Evolutionary conservation across 2,888 invertebrate genomes (phyloP).

Genomic region (Heliconius ethilla): DNA sequence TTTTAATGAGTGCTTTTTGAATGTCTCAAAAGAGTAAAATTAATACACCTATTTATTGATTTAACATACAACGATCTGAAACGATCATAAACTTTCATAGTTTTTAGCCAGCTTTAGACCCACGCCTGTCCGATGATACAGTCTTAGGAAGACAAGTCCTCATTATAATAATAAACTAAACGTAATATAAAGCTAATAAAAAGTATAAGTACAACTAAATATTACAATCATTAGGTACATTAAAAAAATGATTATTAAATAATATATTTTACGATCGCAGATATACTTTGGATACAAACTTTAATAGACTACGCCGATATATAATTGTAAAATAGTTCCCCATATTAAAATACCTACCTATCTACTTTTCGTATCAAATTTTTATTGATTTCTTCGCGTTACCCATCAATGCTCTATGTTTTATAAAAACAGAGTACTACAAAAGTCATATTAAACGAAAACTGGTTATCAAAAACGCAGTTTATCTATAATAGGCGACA

Average conservation of each 20-base stretch:
- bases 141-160: constrained; percentile 46
- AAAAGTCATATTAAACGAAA: constrained; percentile 47
- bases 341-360: constrained; percentile 81
- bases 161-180: constrained; percentile 39
- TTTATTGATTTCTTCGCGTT: constrained; percentile 61
- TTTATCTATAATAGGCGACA: constrained; percentile 34
- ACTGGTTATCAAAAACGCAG: constrained; percentile 36
- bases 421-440: constrained; percentile 51
- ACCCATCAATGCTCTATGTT: constrained; percentile 52
- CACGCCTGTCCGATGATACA: constrained; percentile 41
- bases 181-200: constrained; percentile 36
- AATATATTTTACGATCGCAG: constrained; percentile 35
- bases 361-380: constrained; percentile 79
- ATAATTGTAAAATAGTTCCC: constrained; percentile 72
- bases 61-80: constrained; percentile 28
- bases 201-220: constrained; percentile 35
- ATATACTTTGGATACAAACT: constrained; percentile 42
- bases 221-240: constrained; percentile 13
- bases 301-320: constrained; percentile 50
- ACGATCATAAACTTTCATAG: constrained; percentile 32
- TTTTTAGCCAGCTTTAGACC: constrained; percentile 35
- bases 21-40: constrained; percentile 24
- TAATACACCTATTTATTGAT: constrained; percentile 24
- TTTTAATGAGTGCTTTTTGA: constrained; percentile 41
- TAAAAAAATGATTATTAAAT: constrained; percentile 34